Evolutionary conservation across 2,888 invertebrate species (phyloP), one percentile per base, ranked within the genome.

Genomic region (Heliothis peltigera): DNA sequence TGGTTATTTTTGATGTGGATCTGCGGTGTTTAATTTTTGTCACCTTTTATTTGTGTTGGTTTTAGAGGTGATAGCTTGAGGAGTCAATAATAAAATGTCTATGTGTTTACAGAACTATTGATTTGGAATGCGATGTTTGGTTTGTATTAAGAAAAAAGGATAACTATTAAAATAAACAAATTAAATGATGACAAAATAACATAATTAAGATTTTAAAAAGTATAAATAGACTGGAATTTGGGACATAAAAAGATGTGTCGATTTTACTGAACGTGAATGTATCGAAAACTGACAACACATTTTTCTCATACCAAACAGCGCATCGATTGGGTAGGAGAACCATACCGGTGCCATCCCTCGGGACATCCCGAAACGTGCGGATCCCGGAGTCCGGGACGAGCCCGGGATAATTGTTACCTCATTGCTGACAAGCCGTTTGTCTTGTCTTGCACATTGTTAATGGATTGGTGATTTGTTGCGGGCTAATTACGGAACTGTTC

Each of bases 401-500:
- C 61, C 70, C 79, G 82, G 82, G 88, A 87, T 91, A 91, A 92
- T 91, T 91, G 91, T 89, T 88, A 87, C 87, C 88, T 89, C 85
- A 86, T 88, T 87, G 86, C 84, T 84, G 83, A 79, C 84, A 82
- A 84, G 84, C 84, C 88, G 90, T 91, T 89, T 87, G 87, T 91
- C 90, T 91, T 88, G 86, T 86, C 86, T 74, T 65, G 81, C 84
- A 82, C 85, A 81, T 84, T 81, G 83, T 87, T 91, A 92, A 92
- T 92, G 91, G 90, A 87, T 84, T 82, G 76, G 85, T 90, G 90
- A 91, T 91, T 92, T 91, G 89, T 91, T 85, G 82, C 79, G 63
- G 64, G 78, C 85, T 89, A 89, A 89, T 88, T 88, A 57, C 73
- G 67, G 70, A 70, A 52, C 52, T 81, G 84, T 77, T 75, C 48